Evolutionary conservation across 1,140 invertebrate species (phyloP), one percentile per base, ranked within the genome.

Genomic region (Yoshiicerus persimilis): DNA sequence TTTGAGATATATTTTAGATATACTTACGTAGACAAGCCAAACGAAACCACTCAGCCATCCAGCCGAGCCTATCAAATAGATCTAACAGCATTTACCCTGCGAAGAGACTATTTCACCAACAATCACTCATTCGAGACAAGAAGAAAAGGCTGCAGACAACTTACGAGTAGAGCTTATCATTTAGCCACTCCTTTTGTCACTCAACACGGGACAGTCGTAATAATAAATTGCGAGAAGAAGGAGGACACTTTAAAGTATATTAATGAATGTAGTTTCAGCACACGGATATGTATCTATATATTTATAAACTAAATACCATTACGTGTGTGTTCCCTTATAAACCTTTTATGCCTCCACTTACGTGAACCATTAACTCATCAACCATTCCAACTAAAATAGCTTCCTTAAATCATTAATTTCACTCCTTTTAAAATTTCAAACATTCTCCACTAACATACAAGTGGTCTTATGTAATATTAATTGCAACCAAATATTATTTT

Each of bases 101-200:
- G 2, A 70, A 70, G 66, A 80, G 34, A 80, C 32, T 36, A 32
- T 80, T 38, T 80, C 75, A 36, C 75, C 30, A 30, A 80, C 75
- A 80, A 80, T 80, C 75, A 80, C 75, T 80, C 75, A 80, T 80
- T 80, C 75, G 2, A 80, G 75, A 80, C 75, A 80, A 23, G 75
- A 38, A 80, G 75, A 80, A 80, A 32, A 38, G 30, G 34, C 75
- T 80, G 70, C 70, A 77, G 27, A 77, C 70, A 77, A 77, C 32
- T 34, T 66, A 25, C 25, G 64, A 30, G 25, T 3, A 25, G 25
- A 70, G 66, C 66, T 66, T 70, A 70, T 70, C 30, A 70, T 70
- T 70, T 70, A 80, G 75, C 34, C 32, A 36, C 75, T 36, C 32
- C 32, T 36, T 80, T 36, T 80, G 30, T 80, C 30, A 38, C 32